These are phyloP conservation scores for Amblyjoppa fuscipennis DNA, from an alignment of 2,888 invertebrate species.

Conservation along the genomic window DNA sequence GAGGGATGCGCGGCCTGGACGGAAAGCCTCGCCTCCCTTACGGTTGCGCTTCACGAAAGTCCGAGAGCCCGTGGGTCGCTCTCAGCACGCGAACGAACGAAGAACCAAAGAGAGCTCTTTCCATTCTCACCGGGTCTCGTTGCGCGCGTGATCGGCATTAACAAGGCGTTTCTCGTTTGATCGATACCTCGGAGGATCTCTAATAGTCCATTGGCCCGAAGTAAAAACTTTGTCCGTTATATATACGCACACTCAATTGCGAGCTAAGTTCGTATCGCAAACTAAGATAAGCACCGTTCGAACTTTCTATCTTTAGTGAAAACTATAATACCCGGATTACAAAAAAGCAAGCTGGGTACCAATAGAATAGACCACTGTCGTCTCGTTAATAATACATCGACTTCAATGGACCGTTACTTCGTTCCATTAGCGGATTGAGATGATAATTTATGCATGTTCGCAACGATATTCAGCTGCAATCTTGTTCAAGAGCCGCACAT, in stretches of 20 bases:
- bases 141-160: constrained; percentile 64
- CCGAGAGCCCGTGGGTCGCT: constrained; percentile 6
- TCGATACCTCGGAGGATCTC: constrained; percentile 50
- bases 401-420: background rate
- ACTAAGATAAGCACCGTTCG: background rate
- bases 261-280: background rate
- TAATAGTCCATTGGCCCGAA: constrained; percentile 6
- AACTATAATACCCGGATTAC: background rate
- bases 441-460: background rate
- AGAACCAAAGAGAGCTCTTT: constrained; percentile 5
- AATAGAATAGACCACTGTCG: background rate
- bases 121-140: constrained; percentile 35
- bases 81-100: constrained; percentile 50
- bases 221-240: constrained; percentile 3
- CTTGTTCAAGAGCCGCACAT: background rate
- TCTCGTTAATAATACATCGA: background rate
- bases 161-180: constrained; percentile 44
- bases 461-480: background rate
- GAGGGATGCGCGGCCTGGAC: constrained; percentile 16
- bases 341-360: background rate
- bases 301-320: background rate
- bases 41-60: constrained; percentile 47
- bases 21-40: background rate
- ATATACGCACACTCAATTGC: background rate
- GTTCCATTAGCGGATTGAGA: background rate